Evolutionary conservation across 2,113 vertebrate species (phyloP), one percentile per base, ranked within the genome.

Genomic region (Phycodurus eques): DNA sequence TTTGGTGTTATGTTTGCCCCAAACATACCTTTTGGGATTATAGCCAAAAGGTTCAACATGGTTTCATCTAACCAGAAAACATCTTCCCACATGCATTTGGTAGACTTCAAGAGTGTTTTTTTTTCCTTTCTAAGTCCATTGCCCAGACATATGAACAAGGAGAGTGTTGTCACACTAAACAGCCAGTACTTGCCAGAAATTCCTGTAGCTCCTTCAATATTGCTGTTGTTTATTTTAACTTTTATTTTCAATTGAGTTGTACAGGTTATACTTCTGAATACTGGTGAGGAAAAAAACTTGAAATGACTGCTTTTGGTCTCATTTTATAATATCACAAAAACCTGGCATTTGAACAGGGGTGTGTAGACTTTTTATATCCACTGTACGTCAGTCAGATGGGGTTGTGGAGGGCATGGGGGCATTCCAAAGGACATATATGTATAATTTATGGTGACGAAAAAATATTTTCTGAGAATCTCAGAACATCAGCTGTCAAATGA

Each of bases 391-490:
- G 56, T 61, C 31, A 35, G 14, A 17, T 22, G 57, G 57, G 12
- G 17, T 51, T 51, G 49, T 20, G 9, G 22, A 19, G 8, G 20
- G 51, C 6, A 13, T 2, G 4, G 8, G 27, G 57, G 13, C 13
- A 13, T 8, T 60, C 42, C 20, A 27, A 68, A 46, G 67, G 17
- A 76, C 57, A 65, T 68, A 31, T 68, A 1, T 71, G 31, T 68
- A 31, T 78, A 56, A 71, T 77, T 75, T 70, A 79, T 1, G 12
- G 42, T 46, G 74, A 81, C 76, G 0, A 19, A 8, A 79, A 83
- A 85, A 82, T 77, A 47, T 74, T 22, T 80, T 76, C 73, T 63
- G 51, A 76, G 68, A 71, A 61, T 44, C 12, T 54, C 11, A 20
- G 17, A n/a, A 71, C 71, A 61, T 74, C 59, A 51, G 60, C 42